phyloP scores from a whole-genome alignment of 1,140 invertebrate genomes.

The Penaeus japonicus region DNA sequence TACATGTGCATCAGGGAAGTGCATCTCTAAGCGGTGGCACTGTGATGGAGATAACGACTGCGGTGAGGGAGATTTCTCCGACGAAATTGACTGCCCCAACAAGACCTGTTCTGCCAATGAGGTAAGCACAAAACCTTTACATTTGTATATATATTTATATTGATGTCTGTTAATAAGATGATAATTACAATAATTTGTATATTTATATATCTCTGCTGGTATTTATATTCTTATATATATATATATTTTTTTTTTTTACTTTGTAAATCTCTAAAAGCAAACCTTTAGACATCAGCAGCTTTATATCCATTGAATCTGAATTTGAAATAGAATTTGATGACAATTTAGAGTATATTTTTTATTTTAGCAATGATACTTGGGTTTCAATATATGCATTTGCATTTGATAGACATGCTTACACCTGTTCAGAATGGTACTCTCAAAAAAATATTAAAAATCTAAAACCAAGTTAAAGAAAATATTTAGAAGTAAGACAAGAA shows the following conservation, averaged over 20 bases:
- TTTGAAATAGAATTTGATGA: neutral
- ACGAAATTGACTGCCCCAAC: constrained; percentile 69
- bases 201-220: neutral
- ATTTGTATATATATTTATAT: neutral
- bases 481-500: too few relatives aligned
- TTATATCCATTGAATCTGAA: neutral
- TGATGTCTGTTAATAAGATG: neutral
- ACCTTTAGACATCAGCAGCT: neutral
- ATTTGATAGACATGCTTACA: neutral
- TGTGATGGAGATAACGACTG: constrained; percentile 88
- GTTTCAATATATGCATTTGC: neutral
- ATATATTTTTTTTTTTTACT: neutral
- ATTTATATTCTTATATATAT: too few relatives aligned
- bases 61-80: constrained; percentile 84
- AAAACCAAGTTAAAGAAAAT: too few relatives aligned
- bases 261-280: neutral
- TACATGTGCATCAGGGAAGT: constrained; percentile 86
- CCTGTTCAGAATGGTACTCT: neutral
- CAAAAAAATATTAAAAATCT: too few relatives aligned
- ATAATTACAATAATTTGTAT: neutral
- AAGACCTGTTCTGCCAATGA: constrained; percentile 25
- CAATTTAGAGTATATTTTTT: neutral
- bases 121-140: neutral
- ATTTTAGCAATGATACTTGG: neutral
- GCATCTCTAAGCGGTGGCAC: constrained; percentile 83